Base-by-base conservation (phyloP, 1,140 invertebrate species). In the Lepidotrigona ventralis region DNA sequence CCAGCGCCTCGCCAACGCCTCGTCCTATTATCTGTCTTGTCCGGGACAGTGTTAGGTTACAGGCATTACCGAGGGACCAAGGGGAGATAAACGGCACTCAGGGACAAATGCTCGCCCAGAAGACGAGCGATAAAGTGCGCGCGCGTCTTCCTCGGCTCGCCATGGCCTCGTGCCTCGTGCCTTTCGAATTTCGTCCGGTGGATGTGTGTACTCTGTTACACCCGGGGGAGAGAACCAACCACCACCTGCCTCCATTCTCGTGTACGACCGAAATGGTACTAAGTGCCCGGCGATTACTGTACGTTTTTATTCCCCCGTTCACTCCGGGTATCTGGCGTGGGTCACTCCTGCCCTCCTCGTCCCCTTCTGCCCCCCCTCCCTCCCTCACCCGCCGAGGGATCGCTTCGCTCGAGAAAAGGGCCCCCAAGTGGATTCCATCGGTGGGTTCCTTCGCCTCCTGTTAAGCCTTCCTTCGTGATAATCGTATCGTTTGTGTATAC, bases 1-100 rank as follows among this genome's bases (percentile, higher is more conserved):
- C 66, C 72, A 33, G 39, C 6, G 9, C 64, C 54, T 83, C 84
- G 80, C 81, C 75, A 84, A 79, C 76, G 77, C 82, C 68, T 81
- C 60, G 75, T 73, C 81, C 72, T 86, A 88, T 84, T 91, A 91
- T 91, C 90, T 88, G 88, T 89, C 89, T 87, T 79, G 74, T 84
- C 84, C 85, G 63, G 79, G 83, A 83, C 90, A 91, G 90, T 88
- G 90, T 91, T 90, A 87, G 89, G 90, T 91, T 91, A 90, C 90
- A 88, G 85, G 79, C 88, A 90, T 90, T 90, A 89, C 86, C 84
- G 73, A 64, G 79, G 73, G 76, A 60, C 81, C 83, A 39, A 29
- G 51, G 17, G 64, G 86, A 90, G 89, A 91, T 91, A 90, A 91
- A 91, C 85, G 88, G 83, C 85, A 90, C 88, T 90, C 84, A 89